Conservation (phyloP, 2,113 vertebrate species). For the Laticauda colubrina region DNA sequence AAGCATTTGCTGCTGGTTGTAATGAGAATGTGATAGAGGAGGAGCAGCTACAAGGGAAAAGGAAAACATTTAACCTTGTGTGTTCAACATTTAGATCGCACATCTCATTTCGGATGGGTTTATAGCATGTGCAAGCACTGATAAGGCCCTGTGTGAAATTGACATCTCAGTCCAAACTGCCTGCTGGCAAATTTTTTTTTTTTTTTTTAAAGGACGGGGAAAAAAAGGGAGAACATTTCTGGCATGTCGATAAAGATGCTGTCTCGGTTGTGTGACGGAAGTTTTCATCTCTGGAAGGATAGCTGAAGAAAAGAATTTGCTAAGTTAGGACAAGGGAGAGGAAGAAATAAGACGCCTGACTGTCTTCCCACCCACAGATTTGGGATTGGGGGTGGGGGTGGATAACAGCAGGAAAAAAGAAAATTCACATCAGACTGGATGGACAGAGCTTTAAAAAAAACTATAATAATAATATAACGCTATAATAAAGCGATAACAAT, state of each 20-base stretch:
- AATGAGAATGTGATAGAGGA: slow-evolving; percentile 14
- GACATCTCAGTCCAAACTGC: slow-evolving; percentile 44
- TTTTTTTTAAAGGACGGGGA: too few species aligned
- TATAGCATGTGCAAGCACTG: slow-evolving; percentile 55
- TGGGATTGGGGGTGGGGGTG: neutral
- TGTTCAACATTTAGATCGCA: slow-evolving; percentile 57
- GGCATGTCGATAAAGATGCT: slow-evolving; percentile 55
- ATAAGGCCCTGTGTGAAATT: slow-evolving; percentile 68
- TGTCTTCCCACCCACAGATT: neutral
- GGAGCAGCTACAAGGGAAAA: neutral
- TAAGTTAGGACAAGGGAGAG: slow-evolving; percentile 34
- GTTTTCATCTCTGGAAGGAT: neutral
- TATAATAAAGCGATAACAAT: too few species aligned
- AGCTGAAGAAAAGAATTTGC: slow-evolving; percentile 45
- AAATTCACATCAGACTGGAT: neutral
- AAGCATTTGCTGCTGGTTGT: slow-evolving; percentile 23
- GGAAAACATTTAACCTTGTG: slow-evolving; percentile 47
- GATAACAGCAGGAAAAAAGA: neutral
- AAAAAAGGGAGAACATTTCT: slow-evolving; percentile 29
- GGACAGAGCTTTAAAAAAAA: neutral
- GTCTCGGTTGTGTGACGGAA: slow-evolving; percentile 48
- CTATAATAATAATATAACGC: neutral
- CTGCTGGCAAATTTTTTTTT: slow-evolving; percentile 28
- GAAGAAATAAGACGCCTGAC: too few species aligned
- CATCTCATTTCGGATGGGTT: slow-evolving; percentile 50